These are phyloP conservation scores for Galeruca laticollis DNA, from an alignment of 2,888 invertebrate genomes.

Conservation along the genomic window DNA sequence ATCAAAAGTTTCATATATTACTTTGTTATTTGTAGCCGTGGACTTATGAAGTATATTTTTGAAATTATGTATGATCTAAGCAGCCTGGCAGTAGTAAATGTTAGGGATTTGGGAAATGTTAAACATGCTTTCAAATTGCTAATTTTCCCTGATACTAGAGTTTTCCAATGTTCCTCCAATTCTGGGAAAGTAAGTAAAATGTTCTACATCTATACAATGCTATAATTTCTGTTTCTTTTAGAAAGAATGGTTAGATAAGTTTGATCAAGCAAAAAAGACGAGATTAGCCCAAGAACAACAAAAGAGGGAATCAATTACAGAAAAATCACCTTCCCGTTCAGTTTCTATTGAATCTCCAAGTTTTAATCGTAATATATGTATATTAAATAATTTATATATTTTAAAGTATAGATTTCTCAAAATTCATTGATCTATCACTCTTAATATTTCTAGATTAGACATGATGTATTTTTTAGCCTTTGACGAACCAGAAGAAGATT, in stretches of 20 bases:
- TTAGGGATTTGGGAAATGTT: conserved; percentile 88
- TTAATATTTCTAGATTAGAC: too few species aligned
- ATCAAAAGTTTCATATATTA: neutral
- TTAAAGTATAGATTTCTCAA: neutral
- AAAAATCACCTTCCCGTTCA: conserved; percentile 66
- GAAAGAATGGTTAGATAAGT: conserved; percentile 94
- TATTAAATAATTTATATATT: conserved; percentile 15
- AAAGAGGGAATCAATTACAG: conserved; percentile 62
- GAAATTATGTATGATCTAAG: conserved; percentile 88
- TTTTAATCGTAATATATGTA: conserved; percentile 61
- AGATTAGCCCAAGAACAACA: conserved; percentile 75
- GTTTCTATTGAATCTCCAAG: conserved; percentile 66
- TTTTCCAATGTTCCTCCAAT: conserved; percentile 89
- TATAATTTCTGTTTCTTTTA: conserved; percentile 63
- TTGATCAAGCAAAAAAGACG: conserved; percentile 90
- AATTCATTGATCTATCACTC: too few species aligned
- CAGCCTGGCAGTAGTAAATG: conserved; percentile 93
- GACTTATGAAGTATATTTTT: conserved; percentile 86
- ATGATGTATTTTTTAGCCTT: conserved; percentile 58
- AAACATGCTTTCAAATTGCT: conserved; percentile 95
- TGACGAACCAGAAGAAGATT: conserved; percentile 65
- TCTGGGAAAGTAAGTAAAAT: conserved; percentile 65
- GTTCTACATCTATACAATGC: neutral
- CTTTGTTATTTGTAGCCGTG: conserved; percentile 67
- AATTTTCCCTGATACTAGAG: conserved; percentile 92